Conservation (phyloP, 2,797 vertebrate species). For the Halcyon leucocephala region DNA sequence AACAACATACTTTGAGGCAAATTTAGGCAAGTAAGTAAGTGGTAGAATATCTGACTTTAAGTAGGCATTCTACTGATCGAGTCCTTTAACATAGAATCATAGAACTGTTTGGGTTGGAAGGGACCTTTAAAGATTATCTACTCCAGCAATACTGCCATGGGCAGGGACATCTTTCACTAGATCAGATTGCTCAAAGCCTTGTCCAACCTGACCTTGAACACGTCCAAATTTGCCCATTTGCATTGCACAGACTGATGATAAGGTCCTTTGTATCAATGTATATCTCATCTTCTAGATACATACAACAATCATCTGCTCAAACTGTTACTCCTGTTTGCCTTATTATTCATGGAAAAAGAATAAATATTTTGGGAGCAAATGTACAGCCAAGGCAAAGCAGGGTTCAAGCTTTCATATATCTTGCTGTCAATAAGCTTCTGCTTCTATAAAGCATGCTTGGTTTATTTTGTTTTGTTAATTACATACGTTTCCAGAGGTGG, state of each 20-base stretch:
- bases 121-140: neutral
- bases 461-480: slow-evolving; percentile 2
- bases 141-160: neutral
- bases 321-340: neutral
- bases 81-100: neutral
- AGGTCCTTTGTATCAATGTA: neutral
- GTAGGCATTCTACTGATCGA: neutral
- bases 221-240: neutral
- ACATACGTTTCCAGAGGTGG: neutral
- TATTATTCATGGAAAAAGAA: neutral
- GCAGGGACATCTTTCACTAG: neutral
- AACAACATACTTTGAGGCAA: neutral
- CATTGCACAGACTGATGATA: neutral
- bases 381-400: neutral
- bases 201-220: neutral
- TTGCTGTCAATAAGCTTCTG: neutral
- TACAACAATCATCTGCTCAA: neutral
- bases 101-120: neutral
- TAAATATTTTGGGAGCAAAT: neutral
- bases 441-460: neutral
- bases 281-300: neutral
- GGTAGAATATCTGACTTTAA: neutral
- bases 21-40: neutral
- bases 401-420: neutral
- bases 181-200: neutral